Base-by-base conservation (phyloP, 2,113 vertebrate genomes). In the Plotosus lineatus region DNA sequence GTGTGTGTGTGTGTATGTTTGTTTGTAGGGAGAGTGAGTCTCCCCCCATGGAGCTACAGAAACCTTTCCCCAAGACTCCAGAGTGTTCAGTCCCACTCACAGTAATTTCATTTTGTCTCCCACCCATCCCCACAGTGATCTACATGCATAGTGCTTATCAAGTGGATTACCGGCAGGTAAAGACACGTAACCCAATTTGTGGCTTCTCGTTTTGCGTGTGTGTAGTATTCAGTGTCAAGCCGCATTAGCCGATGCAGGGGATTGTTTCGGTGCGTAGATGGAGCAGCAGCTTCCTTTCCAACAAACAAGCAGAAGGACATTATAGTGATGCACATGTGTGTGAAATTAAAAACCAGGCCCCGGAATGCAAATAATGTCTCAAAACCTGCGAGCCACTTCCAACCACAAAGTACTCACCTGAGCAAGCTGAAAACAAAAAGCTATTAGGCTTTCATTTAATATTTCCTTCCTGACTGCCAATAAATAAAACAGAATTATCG, bases 141-240 rank as follows among this genome's bases (percentile, higher is more conserved):
- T 94, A 91, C 91, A 92, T 93, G 90, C 91, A 92, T 92, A 92
- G 93, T 92, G 92, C 90, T 94, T 93, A 94, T 92, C 93, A 93
- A 92, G 88, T 90, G 87, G 90, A 92, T 94, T 93, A 94, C 92
- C 90, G 91, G 91, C 93, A 94, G 92, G 91, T 92, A 91, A 82
- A 92, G 92, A 92, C 82, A 83, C 89, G 89, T 93, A 94, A 94
- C 92, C 90, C 90, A 92, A 93, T 94, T 93, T 93, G 89, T 86
- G 88, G 87, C 90, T 92, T 90, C 90, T 93, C 92, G 90, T 90
- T 93, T 92, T 86, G 66, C 44, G 88, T 91, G 89, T 88, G 87
- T 91, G 90, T 91, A 91, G 89, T 92, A 91, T 93, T 93, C 92
- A 90, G 90, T 92, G 92, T 93, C 90, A 91, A 86, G 86, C 86